Evolutionary conservation across 1,140 invertebrate genomes (phyloP), one percentile per base, ranked within the genome.

Genomic region (Papilio helenus): DNA sequence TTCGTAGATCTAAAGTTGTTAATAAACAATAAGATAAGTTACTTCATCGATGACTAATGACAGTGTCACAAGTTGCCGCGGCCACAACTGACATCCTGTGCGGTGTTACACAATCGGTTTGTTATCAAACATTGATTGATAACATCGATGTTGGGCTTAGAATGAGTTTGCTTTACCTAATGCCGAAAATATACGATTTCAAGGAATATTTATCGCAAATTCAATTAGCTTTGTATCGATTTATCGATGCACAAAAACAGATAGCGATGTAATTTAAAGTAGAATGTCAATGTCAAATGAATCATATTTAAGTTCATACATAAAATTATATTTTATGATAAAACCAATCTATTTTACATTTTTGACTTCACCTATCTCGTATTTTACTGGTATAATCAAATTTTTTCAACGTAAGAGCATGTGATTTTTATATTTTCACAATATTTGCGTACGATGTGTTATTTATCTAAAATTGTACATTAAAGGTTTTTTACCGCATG

Each of bases 81-180:
- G 58, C 10, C 23, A 10, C 55, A 23, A 23, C 58, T 61, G 46
- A 61, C 23, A 61, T 23, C 58, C 58, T 61, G 20, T 26, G 58
- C 58, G 58, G 58, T 23, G n/a, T n/a, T n/a, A 18, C 20, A 16
- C 26, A 68, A 68, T 68, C 61, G 61, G 1, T 26, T 29, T 68
- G 26, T 29, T 68, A 68, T 68, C 61, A 68, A 68, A 68, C 14
- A 68, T 68, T 18, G 58, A 61, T 61, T 61, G 61, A 68, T 68
- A 68, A 68, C 5, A 29, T 29, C 61, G 3, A 23, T 29, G 26
- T 68, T 68, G 26, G 12, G 18, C n/a, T 55, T 55, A 55, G 18
- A 23, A 12, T 20, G 10, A 34, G 61, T 68, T 68, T 68, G 16
- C 61, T 68, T 68, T 68, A 16, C n/a, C 4, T 26, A 16, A 34